phyloP scores from a whole-genome alignment of 2,113 vertebrate genomes.

The Phylloscopus trochiloides region DNA sequence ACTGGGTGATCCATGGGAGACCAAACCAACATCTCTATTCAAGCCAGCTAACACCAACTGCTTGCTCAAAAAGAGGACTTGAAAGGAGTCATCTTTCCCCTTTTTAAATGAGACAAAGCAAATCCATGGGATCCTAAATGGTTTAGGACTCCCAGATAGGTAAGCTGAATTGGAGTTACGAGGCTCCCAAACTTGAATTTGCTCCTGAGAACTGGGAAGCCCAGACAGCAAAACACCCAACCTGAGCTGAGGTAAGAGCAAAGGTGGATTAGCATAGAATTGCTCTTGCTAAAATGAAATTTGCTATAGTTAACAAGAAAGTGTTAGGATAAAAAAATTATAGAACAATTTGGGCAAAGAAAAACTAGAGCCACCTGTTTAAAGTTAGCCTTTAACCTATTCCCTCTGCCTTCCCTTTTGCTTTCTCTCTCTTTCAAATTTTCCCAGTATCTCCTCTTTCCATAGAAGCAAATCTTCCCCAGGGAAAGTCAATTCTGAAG shows the following conservation, averaged over 20 bases:
- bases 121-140: neutral
- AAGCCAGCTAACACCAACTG: neutral
- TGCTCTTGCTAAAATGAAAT: neutral
- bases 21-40: neutral
- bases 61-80: neutral
- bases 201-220: neutral
- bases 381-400: slow-evolving; percentile 61
- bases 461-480: slow-evolving; percentile 69
- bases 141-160: neutral
- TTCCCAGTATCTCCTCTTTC: slow-evolving; percentile 63
- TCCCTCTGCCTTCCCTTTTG: slow-evolving; percentile 49
- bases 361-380: slow-evolving; percentile 68
- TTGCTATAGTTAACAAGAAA: slow-evolving; percentile 53
- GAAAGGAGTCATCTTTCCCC: neutral
- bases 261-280: slow-evolving; percentile 40
- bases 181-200: neutral
- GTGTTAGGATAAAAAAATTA: slow-evolving; percentile 23
- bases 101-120: neutral
- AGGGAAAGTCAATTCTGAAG: slow-evolving; percentile 70
- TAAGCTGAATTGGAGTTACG: neutral
- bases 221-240: neutral
- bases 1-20: neutral
- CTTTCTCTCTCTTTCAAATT: slow-evolving; percentile 54
- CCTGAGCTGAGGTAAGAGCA: neutral
- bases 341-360: slow-evolving; percentile 51